Evolutionary conservation across 2,797 vertebrate species (phyloP).

Genomic region (Amazonetta brasiliensis): DNA sequence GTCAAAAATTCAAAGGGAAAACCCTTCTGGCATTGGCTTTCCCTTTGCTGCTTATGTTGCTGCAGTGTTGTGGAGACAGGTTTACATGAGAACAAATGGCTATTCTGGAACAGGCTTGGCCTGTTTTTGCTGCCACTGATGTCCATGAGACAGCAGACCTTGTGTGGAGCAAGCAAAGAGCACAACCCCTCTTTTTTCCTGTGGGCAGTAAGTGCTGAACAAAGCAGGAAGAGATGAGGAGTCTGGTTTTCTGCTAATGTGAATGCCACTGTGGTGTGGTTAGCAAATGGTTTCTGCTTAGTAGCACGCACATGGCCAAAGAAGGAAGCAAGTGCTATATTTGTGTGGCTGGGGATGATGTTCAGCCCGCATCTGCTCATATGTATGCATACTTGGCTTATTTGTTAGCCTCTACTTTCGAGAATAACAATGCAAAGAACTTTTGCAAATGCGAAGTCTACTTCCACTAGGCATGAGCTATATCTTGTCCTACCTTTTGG

Average conservation of each 20-base stretch:
- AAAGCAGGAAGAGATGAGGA: background rate
- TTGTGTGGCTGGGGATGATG: background rate
- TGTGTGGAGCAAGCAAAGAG: background rate
- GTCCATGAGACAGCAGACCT: background rate
- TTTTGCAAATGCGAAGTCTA: background rate
- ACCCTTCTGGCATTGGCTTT: background rate
- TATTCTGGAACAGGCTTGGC: background rate
- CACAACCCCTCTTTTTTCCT: conserved; percentile 2
- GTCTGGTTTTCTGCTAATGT: conserved; percentile 32
- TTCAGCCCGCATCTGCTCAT: conserved; percentile 32
- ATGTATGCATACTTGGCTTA: background rate
- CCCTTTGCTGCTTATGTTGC: rapidly evolving
- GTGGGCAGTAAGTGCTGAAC: conserved; percentile 50
- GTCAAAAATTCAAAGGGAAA: background rate
- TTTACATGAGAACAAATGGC: background rate
- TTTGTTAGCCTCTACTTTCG: background rate
- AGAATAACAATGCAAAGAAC: background rate
- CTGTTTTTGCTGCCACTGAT: background rate
- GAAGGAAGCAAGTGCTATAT: conserved; percentile 50
- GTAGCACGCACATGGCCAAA: conserved; percentile 20
- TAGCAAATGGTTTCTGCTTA: conserved; percentile 38
- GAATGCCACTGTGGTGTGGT: conserved; percentile 37
- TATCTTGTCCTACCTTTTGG: background rate
- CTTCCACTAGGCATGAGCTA: background rate
- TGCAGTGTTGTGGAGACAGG: rapidly evolving